Percentiles rank a stretch among this genome's conserved stretches.
phyloP scores from a whole-genome alignment of 2,888 invertebrate species.

The Cephus pygmeus region DNA sequence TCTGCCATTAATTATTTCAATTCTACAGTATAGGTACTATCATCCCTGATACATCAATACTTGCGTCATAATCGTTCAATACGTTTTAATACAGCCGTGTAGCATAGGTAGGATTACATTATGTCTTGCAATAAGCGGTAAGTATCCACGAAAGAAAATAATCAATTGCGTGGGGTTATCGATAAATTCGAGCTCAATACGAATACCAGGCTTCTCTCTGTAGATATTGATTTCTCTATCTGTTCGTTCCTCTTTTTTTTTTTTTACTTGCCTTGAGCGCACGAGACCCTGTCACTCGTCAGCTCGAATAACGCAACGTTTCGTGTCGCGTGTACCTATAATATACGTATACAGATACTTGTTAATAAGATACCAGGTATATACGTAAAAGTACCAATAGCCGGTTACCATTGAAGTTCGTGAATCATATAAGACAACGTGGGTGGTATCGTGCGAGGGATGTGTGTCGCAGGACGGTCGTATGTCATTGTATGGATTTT shows the following conservation, averaged over 20 bases:
- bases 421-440: conserved; percentile 21
- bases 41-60: background rate
- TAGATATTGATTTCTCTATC: background rate
- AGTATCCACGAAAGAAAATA: background rate
- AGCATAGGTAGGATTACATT: background rate
- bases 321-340: background rate
- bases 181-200: background rate
- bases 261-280: background rate
- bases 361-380: conserved; percentile 6
- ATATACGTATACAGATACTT: background rate
- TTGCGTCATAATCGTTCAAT: background rate
- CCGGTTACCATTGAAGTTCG: conserved; percentile 19
- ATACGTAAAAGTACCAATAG: conserved; percentile 14
- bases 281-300: background rate
- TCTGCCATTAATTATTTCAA: background rate
- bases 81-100: background rate
- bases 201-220: background rate
- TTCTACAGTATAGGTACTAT: background rate
- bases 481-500: conserved; percentile 7
- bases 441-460: conserved; percentile 9
- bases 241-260: background rate
- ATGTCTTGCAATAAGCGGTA: background rate
- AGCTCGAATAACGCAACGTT: background rate
- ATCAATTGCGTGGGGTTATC: background rate
- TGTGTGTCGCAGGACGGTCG: background rate